Conservation (phyloP, 2,113 vertebrate genomes). For the Limanda limanda region DNA sequence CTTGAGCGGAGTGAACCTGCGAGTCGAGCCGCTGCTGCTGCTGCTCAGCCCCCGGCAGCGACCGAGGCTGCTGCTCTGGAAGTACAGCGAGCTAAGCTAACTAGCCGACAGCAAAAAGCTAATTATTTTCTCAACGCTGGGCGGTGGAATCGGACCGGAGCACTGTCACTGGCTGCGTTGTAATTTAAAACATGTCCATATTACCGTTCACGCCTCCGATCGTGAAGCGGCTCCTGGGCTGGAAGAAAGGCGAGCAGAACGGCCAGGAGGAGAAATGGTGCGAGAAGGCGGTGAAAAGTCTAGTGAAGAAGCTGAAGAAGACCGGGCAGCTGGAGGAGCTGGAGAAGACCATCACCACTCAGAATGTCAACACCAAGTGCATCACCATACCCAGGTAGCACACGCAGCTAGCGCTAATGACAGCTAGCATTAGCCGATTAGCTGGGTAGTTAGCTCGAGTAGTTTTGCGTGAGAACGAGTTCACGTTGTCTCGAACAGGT, state of each 20-base stretch:
- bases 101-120: not conserved
- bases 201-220: slow-evolving; percentile 97
- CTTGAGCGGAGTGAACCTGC: slow-evolving; percentile 41
- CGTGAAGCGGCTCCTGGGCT: slow-evolving; percentile 96
- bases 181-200: slow-evolving; percentile 88
- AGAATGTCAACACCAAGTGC: slow-evolving; percentile 95
- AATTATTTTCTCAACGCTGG: not conserved
- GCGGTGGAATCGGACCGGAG: not conserved
- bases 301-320: slow-evolving; percentile 99
- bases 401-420: not conserved
- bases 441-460: slow-evolving; percentile 40
- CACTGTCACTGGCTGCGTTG: not conserved
- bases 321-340: slow-evolving; percentile 96
- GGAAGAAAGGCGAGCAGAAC: slow-evolving; percentile 99
- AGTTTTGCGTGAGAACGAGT: not conserved
- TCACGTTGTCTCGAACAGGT: not conserved
- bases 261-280: slow-evolving; percentile 99
- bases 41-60: slow-evolving; percentile 37
- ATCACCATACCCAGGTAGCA: slow-evolving; percentile 96
- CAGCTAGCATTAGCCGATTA: slow-evolving; percentile 26
- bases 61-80: slow-evolving; percentile 8
- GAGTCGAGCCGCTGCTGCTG: slow-evolving; percentile 20
- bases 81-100: slow-evolving; percentile 20
- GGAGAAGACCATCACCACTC: slow-evolving; percentile 96
- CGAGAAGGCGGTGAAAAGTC: slow-evolving; percentile 97